Conservation (phyloP, 92 coral and sea anemone genomes). For the Meandrina meandrites region DNA sequence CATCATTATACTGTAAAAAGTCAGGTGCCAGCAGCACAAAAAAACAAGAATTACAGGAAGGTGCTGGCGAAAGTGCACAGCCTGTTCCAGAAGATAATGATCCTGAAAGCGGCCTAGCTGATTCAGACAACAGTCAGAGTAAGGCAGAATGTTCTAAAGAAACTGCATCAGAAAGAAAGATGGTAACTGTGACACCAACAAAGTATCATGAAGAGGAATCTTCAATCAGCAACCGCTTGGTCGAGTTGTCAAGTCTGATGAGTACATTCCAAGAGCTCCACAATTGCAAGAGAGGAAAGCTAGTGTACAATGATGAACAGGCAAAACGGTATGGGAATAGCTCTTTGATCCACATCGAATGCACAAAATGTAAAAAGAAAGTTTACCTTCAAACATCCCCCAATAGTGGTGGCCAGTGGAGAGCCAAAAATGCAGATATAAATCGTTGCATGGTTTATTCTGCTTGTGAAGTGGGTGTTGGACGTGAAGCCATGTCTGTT, state of each 20-base stretch:
- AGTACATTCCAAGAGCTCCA: slow-evolving; percentile 19
- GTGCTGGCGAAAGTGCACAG: too few species aligned
- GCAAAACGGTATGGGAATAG: slow-evolving; percentile 20
- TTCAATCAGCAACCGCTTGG: neutral
- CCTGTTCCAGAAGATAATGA: too few species aligned
- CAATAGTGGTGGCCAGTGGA: neutral
- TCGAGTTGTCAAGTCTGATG: slow-evolving; percentile 22
- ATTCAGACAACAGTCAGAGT: neutral
- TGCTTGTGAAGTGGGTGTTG: slow-evolving; percentile 34
- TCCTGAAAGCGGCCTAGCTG: too few species aligned
- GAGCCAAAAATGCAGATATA: slow-evolving; percentile 11
- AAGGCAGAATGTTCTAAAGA: neutral
- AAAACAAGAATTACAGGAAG: too few species aligned
- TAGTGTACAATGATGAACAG: slow-evolving; percentile 10
- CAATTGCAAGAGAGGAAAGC: slow-evolving; percentile 10
- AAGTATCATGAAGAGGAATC: slow-evolving; percentile 7
- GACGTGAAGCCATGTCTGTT: slow-evolving; percentile 35
- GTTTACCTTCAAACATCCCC: slow-evolving; percentile 14
- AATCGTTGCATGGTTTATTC: slow-evolving; percentile 26
- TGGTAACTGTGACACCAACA: neutral
- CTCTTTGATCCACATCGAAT: slow-evolving; percentile 8
- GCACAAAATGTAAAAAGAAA: neutral
- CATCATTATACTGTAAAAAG: neutral
- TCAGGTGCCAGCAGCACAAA: too few species aligned
- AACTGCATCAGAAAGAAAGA: neutral